Evolutionary conservation across 2,888 invertebrate species (phyloP).

Genomic region (Thysanoteuthis rhombus): DNA sequence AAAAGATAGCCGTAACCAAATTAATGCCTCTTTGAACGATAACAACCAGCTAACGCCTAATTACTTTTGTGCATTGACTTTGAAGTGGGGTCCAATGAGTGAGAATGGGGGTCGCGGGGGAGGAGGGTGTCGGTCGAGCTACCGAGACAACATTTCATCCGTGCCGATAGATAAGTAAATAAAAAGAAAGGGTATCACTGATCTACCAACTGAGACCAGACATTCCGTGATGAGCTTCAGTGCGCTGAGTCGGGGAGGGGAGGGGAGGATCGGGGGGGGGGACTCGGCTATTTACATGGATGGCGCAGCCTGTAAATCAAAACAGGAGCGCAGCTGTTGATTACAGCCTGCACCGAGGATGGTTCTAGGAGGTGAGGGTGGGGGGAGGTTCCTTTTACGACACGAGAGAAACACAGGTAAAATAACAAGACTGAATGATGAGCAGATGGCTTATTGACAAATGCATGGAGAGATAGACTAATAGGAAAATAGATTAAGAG

Average conservation of each 20-base stretch:
- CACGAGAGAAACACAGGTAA: background rate
- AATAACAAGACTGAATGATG: background rate
- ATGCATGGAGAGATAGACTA: background rate
- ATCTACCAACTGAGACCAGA: background rate
- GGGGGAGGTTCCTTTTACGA: too few relatives aligned
- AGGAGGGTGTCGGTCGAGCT: background rate
- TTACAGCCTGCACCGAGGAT: background rate
- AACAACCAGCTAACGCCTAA: background rate
- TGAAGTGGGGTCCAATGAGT: background rate
- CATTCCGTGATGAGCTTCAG: background rate
- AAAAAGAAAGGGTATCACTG: background rate
- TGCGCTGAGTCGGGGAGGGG: background rate
- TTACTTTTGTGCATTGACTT: background rate
- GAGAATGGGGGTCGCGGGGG: background rate
- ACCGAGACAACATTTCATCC: background rate
- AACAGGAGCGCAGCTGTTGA: background rate
- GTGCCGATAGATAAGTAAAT: background rate
- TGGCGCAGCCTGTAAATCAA: background rate
- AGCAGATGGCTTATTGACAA: background rate
- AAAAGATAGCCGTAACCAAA: background rate
- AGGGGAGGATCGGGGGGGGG: background rate
- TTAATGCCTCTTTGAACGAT: constrained; percentile 12
- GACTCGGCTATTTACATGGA: background rate
- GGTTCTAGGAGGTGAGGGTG: background rate
- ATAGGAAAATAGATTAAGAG: background rate